Evolutionary conservation across 1,140 invertebrate genomes (phyloP), one percentile per base, ranked within the genome.

Genomic region (Philotrypesis tridentata): DNA sequence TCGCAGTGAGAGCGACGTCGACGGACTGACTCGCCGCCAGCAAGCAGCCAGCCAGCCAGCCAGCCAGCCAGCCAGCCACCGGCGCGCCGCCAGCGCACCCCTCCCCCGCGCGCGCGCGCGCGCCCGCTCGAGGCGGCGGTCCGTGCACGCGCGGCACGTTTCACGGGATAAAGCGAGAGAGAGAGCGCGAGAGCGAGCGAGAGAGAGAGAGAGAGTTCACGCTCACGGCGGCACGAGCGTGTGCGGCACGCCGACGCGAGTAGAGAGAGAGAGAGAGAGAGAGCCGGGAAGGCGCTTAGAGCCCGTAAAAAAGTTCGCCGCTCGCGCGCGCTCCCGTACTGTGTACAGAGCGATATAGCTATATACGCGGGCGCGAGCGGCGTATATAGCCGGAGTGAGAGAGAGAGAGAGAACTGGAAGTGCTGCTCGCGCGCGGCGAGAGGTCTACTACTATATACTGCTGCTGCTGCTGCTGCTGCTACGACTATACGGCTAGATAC

Each of bases 101-200:
- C 61, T 65, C 60, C 37, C 14, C 61, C 23, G 25, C 43, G n/a
- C 12, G 17, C 31, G 48, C 9, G 9, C 17, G 76, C 65, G 1
- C 27, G n/a, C 29, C 43, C 2, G 33, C 37, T 55, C 71, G 29
- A 81, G 74, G 80, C 81, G 81, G 79, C 75, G 79, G 78, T 68
- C 75, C 83, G 78, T 85, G 86, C 83, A 85, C 85, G 84, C 86
- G 84, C 84, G 84, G 12, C 68, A 31, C 31, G 77, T 79, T 78
- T 71, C 77, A 79, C 77, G 68, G 85, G 48, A 55, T 55, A 55
- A 55, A 55, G 48, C 48, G 48, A 55, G 48, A 55, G 48, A 55
- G 17, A 21, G 48, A 55, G 40, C 12, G 40, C 2, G 37, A n/a
- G n/a, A n/a, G n/a, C n/a, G n/a, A n/a, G n/a, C n/a, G 9, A 37